Base-by-base conservation (phyloP, 1,140 invertebrate genomes). In the Uloborus diversus region DNA sequence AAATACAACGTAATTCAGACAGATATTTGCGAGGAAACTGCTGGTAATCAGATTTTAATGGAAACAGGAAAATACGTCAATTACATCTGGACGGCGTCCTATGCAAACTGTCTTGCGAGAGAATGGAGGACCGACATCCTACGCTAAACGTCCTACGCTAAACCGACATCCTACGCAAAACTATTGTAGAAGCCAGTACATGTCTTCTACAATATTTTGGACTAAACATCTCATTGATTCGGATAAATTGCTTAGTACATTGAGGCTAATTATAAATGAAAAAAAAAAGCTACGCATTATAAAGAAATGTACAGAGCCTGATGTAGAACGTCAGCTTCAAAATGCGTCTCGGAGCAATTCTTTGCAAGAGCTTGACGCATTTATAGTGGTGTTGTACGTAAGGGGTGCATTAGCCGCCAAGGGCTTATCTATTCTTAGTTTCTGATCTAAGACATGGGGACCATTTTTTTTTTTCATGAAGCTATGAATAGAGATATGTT, bases 51-150 rank as follows among this genome's bases (percentile, higher is more conserved):
- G 57, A 28, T 27, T 27, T 28, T 11, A 14, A 61, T 61, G 57
- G 57, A 61, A 61, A 61, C 11, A 5, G 20, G 30, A 32, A 61
- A 32, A 61, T 61, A 28, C 30, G 25, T 61, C 25, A 61, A 61
- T 14, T 61, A 32, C 57, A 27, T 27, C 30, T 28, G 57, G 57
- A 13, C 4, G 25, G 30, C 30, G 14, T 27, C 57, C 57, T 27
- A 14, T 28, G 57, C 57, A 61, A 61, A 61, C 25, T 61, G 20
- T 61, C 57, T 61, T 32, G 30, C 57, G 7, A 61, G 30, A 61
- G 30, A 61, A 61, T 28, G 57, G 11, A 28, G 27, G 30, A 61
- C 57, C 25, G 30, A 61, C 57, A 28, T 61, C 57, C 9, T 61
- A n/a, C 30, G 27, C 57, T 28, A 32, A 28, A 28, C 9, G 25